These are phyloP conservation scores for Parascotia fuliginaria DNA, from an alignment of 2,888 invertebrate genomes.

Conservation along the genomic window DNA sequence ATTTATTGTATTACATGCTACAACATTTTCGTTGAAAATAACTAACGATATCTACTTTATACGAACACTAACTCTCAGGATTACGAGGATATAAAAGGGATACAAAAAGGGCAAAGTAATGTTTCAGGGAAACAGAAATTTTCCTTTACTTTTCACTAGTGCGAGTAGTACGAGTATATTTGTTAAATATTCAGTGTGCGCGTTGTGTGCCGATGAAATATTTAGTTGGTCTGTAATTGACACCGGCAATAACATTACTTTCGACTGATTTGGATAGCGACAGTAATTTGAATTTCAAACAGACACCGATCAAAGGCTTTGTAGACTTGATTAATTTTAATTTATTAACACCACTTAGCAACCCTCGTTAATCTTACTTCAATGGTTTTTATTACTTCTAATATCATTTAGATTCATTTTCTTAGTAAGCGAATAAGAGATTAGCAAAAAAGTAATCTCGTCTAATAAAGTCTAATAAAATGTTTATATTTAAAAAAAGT, in stretches of 20 bases:
- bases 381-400: neutral
- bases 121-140: neutral
- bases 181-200: slow-evolving; percentile 36
- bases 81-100: slow-evolving; percentile 13
- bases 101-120: slow-evolving; percentile 7
- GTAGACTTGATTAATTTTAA: slow-evolving; percentile 38
- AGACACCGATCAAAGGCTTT: slow-evolving; percentile 45
- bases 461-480: neutral
- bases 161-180: too few relatives aligned
- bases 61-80: slow-evolving; percentile 6
- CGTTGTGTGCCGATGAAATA: slow-evolving; percentile 50
- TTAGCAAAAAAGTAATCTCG: slow-evolving; percentile 3
- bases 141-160: neutral
- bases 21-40: neutral
- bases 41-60: slow-evolving; percentile 3
- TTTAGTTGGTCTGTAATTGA: slow-evolving; percentile 43
- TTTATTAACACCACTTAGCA: slow-evolving; percentile 28
- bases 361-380: slow-evolving; percentile 12
- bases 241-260: slow-evolving; percentile 53
- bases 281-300: slow-evolving; percentile 59
- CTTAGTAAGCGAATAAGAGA: neutral
- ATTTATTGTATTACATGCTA: neutral
- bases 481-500: too few relatives aligned
- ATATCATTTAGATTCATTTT: neutral
- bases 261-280: slow-evolving; percentile 37